Conservation (phyloP, 2,888 invertebrate species). For the Penaeus monodon region DNA sequence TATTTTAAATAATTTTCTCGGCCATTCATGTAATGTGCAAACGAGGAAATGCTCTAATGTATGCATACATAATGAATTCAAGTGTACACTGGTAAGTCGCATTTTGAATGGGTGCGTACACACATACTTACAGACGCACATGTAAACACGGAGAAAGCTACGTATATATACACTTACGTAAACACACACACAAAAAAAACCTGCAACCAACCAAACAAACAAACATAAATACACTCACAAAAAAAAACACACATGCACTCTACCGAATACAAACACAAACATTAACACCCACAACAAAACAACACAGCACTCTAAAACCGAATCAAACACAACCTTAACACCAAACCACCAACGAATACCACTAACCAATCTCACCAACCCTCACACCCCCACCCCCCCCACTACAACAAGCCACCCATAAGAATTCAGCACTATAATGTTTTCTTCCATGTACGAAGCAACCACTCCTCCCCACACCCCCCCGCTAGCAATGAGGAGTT, state of each 20-base stretch:
- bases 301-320: no score
- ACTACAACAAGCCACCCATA: no score
- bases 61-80: conserved; percentile 1
- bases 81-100: neutral
- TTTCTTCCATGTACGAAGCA: no score
- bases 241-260: no score
- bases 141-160: neutral
- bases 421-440: no score
- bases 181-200: neutral
- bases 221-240: neutral
- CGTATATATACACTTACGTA: neutral
- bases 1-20: neutral
- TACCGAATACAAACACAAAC: neutral
- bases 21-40: neutral
- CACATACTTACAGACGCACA: neutral
- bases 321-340: neutral
- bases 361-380: no score
- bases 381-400: no score
- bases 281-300: neutral
- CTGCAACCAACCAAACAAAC: neutral
- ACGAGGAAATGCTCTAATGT: neutral
- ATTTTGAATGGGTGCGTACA: neutral
- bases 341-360: no score
- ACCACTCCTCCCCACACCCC: no score
- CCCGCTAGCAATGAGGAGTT: no score